phyloP scores from a whole-genome alignment of 2,888 invertebrate species.

The Drosophila testacea region DNA sequence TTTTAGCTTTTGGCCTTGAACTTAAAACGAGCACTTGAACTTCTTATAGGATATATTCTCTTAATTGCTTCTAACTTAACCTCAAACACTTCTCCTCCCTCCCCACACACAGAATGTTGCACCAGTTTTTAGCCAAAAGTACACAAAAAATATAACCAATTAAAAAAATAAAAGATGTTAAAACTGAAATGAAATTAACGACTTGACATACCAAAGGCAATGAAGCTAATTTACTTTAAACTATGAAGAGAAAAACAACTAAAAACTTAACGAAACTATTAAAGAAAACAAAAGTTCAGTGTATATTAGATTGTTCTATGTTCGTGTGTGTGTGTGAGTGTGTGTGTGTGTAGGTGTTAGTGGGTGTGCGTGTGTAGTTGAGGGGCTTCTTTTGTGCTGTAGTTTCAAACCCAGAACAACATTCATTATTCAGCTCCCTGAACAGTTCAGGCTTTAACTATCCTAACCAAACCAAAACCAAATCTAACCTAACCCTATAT shows the following conservation, averaged over 20 bases:
- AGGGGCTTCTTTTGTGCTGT: conserved; percentile 47
- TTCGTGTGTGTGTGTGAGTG: conserved; percentile 8
- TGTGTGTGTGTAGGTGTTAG: conserved; percentile 11
- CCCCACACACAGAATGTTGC: conserved; percentile 35
- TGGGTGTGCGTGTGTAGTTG: conserved; percentile 37
- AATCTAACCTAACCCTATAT: conserved; percentile 3
- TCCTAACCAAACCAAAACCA: conserved; percentile 8
- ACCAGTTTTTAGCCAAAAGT: conserved; percentile 35
- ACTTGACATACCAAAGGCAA: conserved; percentile 66
- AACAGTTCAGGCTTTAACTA: conserved; percentile 63
- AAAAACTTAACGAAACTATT: conserved; percentile 40
- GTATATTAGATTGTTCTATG: conserved; percentile 50
- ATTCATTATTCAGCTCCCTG: conserved; percentile 26
- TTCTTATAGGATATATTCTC: conserved; percentile 30
- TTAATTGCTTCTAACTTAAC: conserved; percentile 3
- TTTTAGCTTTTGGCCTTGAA: conserved; percentile 21
- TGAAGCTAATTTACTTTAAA: conserved; percentile 72
- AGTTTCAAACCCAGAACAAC: conserved; percentile 41
- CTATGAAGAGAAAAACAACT: conserved; percentile 44
- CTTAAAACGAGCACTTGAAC: conserved; percentile 29
- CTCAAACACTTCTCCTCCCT: conserved; percentile 34
- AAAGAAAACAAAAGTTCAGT: conserved; percentile 41
- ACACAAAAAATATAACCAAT: conserved; percentile 14
- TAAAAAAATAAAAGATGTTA: conserved; percentile 35
- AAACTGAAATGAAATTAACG: conserved; percentile 28